Percentiles rank a stretch among this genome's conserved stretches.
Evolutionary conservation across 1,140 invertebrate genomes (phyloP).

Genomic region (Frieseomelitta varia): DNA sequence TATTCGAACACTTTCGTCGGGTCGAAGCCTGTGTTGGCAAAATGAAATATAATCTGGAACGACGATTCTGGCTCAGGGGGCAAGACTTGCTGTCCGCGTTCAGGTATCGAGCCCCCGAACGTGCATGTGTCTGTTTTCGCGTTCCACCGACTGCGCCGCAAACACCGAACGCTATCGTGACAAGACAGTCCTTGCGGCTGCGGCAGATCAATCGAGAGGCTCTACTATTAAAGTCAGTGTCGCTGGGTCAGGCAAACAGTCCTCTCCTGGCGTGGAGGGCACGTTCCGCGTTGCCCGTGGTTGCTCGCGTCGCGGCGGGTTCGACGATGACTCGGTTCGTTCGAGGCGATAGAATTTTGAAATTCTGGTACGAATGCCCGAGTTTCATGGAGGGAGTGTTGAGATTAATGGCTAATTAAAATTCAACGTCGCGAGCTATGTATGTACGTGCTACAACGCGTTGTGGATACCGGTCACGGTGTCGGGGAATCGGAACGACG

Average conservation of each 20-base stretch:
- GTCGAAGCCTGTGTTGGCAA: background rate
- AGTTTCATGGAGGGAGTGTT: no score
- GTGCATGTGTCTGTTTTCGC: background rate
- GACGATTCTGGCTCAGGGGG: no score
- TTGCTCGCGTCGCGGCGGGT: no score
- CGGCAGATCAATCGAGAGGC: constrained; percentile 74
- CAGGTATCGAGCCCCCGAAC: constrained; percentile 1
- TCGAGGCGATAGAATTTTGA: no score
- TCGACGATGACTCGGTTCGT: no score
- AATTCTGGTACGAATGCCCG: no score
- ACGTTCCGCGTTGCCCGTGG: constrained; percentile 3
- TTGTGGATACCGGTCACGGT: no score
- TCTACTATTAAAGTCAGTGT: constrained; percentile 68
- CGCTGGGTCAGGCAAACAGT: constrained; percentile 46
- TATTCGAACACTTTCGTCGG: background rate
- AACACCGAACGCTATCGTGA: constrained; percentile 40
- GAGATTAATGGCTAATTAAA: no score
- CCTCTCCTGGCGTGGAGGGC: constrained; percentile 28
- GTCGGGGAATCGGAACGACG: no score
- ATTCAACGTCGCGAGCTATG: no score
- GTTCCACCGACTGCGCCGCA: constrained; percentile 22
- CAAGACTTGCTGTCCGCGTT: background rate
- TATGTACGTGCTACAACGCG: no score
- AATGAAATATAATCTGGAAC: background rate
- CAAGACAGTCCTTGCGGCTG: constrained; percentile 52